Percentiles rank a stretch among this genome's conserved stretches.
phyloP scores from a whole-genome alignment of 2,888 invertebrate genomes.

The Ectobius pallidus region DNA sequence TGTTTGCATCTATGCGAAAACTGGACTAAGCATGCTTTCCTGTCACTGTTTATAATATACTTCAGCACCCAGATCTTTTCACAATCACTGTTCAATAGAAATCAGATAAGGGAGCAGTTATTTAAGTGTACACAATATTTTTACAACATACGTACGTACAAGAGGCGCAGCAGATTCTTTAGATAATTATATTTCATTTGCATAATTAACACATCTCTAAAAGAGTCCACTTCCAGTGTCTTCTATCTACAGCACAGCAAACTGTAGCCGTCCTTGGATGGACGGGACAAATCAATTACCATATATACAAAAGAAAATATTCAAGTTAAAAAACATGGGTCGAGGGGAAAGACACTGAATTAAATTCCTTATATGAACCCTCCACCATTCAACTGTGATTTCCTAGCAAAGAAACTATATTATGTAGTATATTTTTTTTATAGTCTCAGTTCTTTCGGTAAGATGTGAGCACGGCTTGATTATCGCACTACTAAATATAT shows the following conservation, averaged over 20 bases:
- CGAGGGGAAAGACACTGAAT: constrained; percentile 22
- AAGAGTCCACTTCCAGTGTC: neutral
- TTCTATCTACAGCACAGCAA: constrained; percentile 32
- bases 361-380: constrained; percentile 30
- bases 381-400: constrained; percentile 28
- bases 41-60: too few species aligned
- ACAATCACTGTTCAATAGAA: neutral
- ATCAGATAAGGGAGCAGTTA: constrained; percentile 21
- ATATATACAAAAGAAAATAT: constrained; percentile 31
- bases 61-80: too few species aligned
- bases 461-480: constrained; percentile 26
- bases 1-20: too few species aligned
- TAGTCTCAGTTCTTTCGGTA: constrained; percentile 16
- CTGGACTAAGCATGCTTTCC: too few species aligned
- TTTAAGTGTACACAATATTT: constrained; percentile 33
- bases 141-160: constrained; percentile 31
- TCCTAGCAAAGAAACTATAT: constrained; percentile 18
- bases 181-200: neutral
- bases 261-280: constrained; percentile 17
- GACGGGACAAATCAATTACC: constrained; percentile 11
- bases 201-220: constrained; percentile 11
- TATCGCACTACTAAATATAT: constrained; percentile 17
- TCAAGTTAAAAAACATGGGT: constrained; percentile 26
- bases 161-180: neutral
- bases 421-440: neutral